Evolutionary conservation across 1,140 invertebrate species (phyloP), one percentile per base, ranked within the genome.

Genomic region (Papilio helenus): DNA sequence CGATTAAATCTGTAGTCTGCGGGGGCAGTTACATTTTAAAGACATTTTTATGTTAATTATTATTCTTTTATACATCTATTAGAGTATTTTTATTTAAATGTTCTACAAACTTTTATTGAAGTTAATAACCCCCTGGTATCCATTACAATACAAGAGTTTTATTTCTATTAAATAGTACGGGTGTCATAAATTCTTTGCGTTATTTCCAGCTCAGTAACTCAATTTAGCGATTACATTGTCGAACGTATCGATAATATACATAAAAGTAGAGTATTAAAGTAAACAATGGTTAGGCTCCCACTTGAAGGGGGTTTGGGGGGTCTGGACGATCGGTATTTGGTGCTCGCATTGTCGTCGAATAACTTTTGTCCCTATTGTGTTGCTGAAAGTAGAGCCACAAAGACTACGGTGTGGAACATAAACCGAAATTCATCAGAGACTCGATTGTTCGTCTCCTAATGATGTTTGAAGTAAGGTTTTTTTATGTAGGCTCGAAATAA

Each of bases 341-440:
- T 93, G 93, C 90, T 93, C 92, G 93, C 93, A 95, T 95, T 95
- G 94, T 95, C 92, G 94, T 92, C 91, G 93, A 93, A 94, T 93
- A 95, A 95, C 94, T 95, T 95, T 95, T 95, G 94, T 95, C 92
- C 94, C 93, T 93, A 95, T 95, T 95, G 94, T 93, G 90, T 93
- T 85, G 89, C 88, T 91, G 90, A 93, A 93, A 93, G 89, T 87
- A 88, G 84, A 92, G 87, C 91, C 93, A 94, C 94, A 95, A 95
- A 95, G 94, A 94, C 93, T 85, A 89, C 93, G 88, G 88, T 88
- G 90, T 89, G 88, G 94, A 94, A 94, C 92, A 93, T 95, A 94
- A 95, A 95, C 93, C 94, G 94, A 95, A 95, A 95, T 94, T 95
- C 94, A 95, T 94, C 94, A 94, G 90, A 85, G 88, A 86, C 85